Conservation (phyloP, 2,888 invertebrate species). For the Chromoteleia sp. region DNA sequence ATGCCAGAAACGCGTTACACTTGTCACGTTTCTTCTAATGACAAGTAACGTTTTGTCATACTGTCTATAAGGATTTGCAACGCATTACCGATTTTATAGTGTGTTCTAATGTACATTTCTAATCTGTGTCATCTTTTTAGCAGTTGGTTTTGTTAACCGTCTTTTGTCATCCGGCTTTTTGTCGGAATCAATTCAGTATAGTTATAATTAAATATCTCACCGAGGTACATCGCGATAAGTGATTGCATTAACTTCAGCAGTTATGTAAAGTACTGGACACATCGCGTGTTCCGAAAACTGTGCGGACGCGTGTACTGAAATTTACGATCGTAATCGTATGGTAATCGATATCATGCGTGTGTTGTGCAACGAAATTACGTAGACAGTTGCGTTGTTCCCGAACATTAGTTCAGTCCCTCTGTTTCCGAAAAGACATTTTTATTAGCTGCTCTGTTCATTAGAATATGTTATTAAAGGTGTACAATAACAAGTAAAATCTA, state of each 20-base stretch:
- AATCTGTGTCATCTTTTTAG: no score
- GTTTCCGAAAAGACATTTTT: constrained; percentile 23
- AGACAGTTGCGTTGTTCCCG: constrained; percentile 38
- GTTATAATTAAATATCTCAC: constrained; percentile 32
- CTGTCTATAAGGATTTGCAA: constrained; percentile 26
- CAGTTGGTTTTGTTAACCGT: no score
- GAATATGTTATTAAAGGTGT: constrained; percentile 1
- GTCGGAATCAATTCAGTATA: constrained; percentile 21
- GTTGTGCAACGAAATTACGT: constrained; percentile 21
- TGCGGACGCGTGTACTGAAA: constrained; percentile 24
- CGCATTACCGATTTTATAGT: constrained; percentile 16
- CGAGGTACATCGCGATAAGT: constrained; percentile 29
- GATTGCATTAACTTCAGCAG: constrained; percentile 37
- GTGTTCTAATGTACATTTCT: background rate
- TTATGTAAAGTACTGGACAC: constrained; percentile 13
- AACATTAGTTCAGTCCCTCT: constrained; percentile 28
- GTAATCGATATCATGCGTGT: constrained; percentile 49
- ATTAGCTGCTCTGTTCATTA: constrained; percentile 20
- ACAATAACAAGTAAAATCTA: background rate
- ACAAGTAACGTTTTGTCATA: constrained; percentile 63
- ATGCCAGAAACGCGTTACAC: constrained; percentile 55
- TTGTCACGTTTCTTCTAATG: constrained; percentile 69
- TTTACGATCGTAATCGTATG: constrained; percentile 44
- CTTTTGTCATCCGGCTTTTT: no score
- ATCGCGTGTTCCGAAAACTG: constrained; percentile 38